A percentile compares a stretch with the other conserved stretches of the same genome.
phyloP scores from a whole-genome alignment of 2,797 vertebrate species.

The Microhierax caerulescens region DNA sequence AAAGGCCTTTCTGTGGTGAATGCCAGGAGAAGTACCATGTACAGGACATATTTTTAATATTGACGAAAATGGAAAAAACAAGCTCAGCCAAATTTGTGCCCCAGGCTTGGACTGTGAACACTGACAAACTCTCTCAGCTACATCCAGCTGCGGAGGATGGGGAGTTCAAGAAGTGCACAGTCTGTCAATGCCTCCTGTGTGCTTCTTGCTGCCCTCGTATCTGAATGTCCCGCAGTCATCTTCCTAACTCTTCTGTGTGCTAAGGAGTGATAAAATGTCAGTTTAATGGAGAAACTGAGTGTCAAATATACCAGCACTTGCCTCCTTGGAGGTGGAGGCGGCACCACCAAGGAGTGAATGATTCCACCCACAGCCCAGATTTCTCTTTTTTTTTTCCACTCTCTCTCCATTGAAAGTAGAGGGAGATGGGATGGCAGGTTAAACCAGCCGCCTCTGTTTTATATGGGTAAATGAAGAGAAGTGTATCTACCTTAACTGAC shows the following conservation, averaged over 20 bases:
- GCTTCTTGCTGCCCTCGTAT: not conserved
- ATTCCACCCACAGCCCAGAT: not conserved
- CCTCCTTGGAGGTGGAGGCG: not conserved
- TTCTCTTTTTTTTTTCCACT: not conserved
- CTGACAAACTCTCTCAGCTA: not conserved
- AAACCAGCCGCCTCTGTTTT: not conserved
- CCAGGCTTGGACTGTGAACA: not conserved
- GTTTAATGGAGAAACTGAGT: not conserved
- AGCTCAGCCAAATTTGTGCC: not conserved
- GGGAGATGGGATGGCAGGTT: not conserved
- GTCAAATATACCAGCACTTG: not conserved
- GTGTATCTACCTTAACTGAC: not conserved
- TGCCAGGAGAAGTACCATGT: not conserved
- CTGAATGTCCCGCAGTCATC: not conserved
- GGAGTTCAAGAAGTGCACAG: not conserved
- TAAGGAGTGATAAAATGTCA: not conserved
- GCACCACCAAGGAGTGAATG: not conserved
- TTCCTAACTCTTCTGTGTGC: not conserved
- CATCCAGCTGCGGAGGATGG: rapidly evolving
- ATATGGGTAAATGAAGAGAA: not conserved
- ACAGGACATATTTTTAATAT: not conserved
- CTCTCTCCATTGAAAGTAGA: not conserved
- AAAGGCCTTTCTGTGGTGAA: not conserved
- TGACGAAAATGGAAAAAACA: not conserved
- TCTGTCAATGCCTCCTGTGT: not conserved